phyloP scores from a whole-genome alignment of 2,888 invertebrate species.

The Eilema sororculum region DNA sequence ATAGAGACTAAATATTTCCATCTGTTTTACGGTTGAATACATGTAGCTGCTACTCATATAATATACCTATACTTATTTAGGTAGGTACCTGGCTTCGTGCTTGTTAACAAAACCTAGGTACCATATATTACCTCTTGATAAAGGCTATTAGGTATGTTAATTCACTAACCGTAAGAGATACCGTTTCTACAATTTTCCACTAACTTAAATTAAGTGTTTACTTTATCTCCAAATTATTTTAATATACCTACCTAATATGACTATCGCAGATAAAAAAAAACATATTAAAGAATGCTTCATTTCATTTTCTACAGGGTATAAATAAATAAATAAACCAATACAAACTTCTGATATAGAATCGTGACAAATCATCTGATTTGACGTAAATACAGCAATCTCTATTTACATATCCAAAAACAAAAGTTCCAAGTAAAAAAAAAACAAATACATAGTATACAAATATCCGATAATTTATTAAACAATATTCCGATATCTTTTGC shows the following conservation, averaged over 20 bases:
- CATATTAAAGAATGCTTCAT: neutral
- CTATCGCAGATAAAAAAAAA: neutral
- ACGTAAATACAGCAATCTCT: slow-evolving; percentile 51
- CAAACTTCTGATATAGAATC: slow-evolving; percentile 30
- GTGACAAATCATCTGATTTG: slow-evolving; percentile 32
- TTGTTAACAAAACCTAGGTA: neutral
- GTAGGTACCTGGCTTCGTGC: neutral
- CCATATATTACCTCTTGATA: neutral
- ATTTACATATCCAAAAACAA: slow-evolving; percentile 12
- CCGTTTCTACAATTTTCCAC: neutral
- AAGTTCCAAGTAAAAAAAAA: slow-evolving; percentile 29
- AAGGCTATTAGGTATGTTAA: neutral
- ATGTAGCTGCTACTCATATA: too few relatives aligned
- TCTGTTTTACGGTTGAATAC: too few relatives aligned
- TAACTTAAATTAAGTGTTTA: neutral
- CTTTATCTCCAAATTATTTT: neutral
- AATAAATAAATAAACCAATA: too few relatives aligned
- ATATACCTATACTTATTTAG: too few relatives aligned
- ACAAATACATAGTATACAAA: slow-evolving; percentile 25
- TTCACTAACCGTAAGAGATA: neutral
- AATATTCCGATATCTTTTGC: slow-evolving; percentile 32
- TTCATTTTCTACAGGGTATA: too few relatives aligned
- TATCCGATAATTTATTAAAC: slow-evolving; percentile 46
- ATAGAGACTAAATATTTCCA: too few relatives aligned
- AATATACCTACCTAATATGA: neutral